A percentile compares a stretch with the other conserved stretches of the same genome.
Evolutionary conservation across 2,797 vertebrate genomes (phyloP).

Genomic region (Alca torda): DNA sequence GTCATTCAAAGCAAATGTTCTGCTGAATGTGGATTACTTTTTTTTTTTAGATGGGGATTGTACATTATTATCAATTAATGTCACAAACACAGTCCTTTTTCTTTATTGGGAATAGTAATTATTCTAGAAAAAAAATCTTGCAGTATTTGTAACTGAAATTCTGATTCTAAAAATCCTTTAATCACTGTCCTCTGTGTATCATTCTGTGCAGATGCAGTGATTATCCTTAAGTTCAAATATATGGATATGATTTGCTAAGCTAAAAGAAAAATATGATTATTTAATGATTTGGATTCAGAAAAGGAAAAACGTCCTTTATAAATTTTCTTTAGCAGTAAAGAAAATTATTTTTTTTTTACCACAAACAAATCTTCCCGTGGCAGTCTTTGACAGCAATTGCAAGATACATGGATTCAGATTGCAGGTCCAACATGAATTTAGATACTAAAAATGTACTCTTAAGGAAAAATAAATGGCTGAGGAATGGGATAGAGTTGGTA

Average conservation of each 20-base stretch:
- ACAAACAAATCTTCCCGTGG: not conserved
- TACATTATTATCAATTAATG: not conserved
- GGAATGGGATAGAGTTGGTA: not conserved
- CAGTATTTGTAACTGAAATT: not conserved
- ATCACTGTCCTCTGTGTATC: not conserved
- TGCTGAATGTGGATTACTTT: not conserved
- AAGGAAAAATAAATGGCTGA: not conserved
- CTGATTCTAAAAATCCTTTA: not conserved
- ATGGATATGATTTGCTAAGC: not conserved
- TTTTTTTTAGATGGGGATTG: not conserved
- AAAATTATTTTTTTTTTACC: not conserved
- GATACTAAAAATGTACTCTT: not conserved
- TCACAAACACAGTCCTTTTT: not conserved
- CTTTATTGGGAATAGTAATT: not conserved
- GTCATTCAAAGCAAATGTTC: not conserved
- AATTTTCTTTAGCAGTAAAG: not conserved
- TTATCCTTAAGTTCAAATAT: not conserved
- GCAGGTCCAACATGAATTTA: not conserved
- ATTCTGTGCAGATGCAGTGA: not conserved
- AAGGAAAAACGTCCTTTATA: not conserved
- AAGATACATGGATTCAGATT: conserved; percentile 10
- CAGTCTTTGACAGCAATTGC: not conserved
- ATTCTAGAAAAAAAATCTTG: not conserved
- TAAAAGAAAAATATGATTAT: not conserved
- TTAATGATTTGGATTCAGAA: not conserved